These are phyloP conservation scores for Clunio marinus DNA, from an alignment of 2,888 invertebrate genomes.

Conservation along the genomic window DNA sequence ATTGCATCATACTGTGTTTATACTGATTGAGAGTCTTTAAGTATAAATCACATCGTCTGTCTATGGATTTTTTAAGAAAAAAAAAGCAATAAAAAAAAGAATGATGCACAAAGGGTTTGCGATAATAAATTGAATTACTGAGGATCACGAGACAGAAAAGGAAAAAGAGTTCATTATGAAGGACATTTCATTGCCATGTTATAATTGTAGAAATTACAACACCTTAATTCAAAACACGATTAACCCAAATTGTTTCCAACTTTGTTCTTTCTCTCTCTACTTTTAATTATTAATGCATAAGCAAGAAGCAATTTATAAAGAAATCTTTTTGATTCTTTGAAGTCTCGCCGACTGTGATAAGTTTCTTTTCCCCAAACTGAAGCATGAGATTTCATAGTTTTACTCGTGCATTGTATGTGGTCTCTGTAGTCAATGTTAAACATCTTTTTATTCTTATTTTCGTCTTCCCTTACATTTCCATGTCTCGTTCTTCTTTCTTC, in stretches of 20 bases:
- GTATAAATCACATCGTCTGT: background rate
- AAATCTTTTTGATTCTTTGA: conserved; percentile 14
- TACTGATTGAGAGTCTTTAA: background rate
- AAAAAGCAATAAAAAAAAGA: background rate
- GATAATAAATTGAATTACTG: background rate
- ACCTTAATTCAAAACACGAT: no score
- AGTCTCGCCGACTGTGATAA: background rate
- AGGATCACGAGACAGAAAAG: background rate
- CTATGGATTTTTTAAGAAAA: background rate
- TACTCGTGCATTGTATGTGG: conserved; percentile 1
- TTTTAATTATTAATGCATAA: background rate
- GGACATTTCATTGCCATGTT: no score
- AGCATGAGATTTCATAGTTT: background rate
- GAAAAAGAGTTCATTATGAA: background rate
- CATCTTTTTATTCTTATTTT: background rate
- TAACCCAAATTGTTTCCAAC: no score
- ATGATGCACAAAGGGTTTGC: background rate
- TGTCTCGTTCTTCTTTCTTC: background rate
- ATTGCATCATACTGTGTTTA: background rate
- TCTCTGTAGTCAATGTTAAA: background rate
- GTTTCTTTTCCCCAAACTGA: no score
- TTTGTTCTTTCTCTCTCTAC: no score
- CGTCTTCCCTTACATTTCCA: background rate
- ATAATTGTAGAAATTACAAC: no score
- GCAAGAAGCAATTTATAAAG: background rate